Conservation (phyloP, 2,888 invertebrate genomes). For the Meliscaeva auricollis region DNA sequence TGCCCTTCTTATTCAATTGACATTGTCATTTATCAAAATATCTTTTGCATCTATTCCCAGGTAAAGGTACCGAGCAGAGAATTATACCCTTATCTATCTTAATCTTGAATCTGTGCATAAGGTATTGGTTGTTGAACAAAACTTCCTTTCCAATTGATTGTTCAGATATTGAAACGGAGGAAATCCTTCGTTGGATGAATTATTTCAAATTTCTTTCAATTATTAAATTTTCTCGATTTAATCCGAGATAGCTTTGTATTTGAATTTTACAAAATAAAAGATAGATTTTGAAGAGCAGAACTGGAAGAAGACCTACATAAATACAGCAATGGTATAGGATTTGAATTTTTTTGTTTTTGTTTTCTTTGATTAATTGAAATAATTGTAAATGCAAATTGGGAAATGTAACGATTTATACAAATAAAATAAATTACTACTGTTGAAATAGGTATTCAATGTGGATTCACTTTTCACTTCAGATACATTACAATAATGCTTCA, state of each 20-base stretch:
- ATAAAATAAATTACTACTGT: background rate
- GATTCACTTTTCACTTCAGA: conserved; percentile 10
- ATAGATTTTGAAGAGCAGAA: background rate
- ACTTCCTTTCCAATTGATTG: conserved; percentile 32
- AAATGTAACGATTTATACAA: conserved; percentile 13
- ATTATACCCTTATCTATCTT: conserved; percentile 41
- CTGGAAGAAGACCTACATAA: background rate
- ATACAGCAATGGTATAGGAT: too few species aligned
- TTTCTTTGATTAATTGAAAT: conserved; percentile 29
- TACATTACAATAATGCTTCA: background rate
- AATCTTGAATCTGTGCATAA: conserved; percentile 47
- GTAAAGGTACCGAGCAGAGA: background rate
- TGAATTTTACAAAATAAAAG: background rate
- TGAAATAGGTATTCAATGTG: background rate
- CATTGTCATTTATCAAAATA: conserved; percentile 68
- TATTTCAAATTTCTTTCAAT: conserved; percentile 43
- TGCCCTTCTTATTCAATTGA: conserved; percentile 49
- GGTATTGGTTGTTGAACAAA: conserved; percentile 43
- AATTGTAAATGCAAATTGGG: conserved; percentile 32
- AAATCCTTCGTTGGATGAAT: conserved; percentile 42
- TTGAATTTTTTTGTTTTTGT: background rate
- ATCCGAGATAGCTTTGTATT: background rate
- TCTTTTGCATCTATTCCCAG: conserved; percentile 29
- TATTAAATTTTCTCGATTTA: conserved; percentile 10
- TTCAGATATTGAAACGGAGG: conserved; percentile 22